These are phyloP conservation scores for Paraplagusia blochii DNA, from an alignment of 2,113 vertebrate genomes.

Conservation along the genomic window DNA sequence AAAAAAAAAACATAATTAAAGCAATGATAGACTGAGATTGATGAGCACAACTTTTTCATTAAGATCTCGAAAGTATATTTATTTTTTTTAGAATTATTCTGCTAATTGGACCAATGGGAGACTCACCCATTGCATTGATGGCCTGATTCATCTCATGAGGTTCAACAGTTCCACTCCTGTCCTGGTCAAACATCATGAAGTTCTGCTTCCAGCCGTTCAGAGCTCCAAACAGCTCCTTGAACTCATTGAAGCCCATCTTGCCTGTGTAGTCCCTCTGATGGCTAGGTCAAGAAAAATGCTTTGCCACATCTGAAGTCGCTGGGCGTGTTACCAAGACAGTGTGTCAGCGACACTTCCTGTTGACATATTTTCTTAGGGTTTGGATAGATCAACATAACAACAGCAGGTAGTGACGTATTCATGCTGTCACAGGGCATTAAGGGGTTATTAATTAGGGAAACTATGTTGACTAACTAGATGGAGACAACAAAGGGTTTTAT, in stretches of 20 bases:
- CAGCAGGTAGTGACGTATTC: not conserved
- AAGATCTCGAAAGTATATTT: no score
- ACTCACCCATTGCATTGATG: slow-evolving; percentile 83
- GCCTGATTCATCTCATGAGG: slow-evolving; percentile 83
- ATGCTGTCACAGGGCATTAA: not conserved
- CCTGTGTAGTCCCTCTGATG: slow-evolving; percentile 82
- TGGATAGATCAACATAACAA: not conserved
- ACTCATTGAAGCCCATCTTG: slow-evolving; percentile 91
- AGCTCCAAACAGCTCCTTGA: slow-evolving; percentile 85
- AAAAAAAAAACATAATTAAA: no score
- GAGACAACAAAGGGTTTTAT: no score
- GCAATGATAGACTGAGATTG: no score
- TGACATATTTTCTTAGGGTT: not conserved
- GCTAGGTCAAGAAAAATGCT: slow-evolving; percentile 64
- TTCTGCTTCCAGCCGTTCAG: slow-evolving; percentile 91
- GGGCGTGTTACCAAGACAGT: not conserved
- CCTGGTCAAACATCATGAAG: slow-evolving; percentile 85
- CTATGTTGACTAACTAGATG: no score
- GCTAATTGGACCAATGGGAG: not conserved
- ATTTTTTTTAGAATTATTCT: no score
- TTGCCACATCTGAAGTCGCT: no score
- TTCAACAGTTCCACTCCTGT: slow-evolving; percentile 84
- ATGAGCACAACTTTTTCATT: no score
- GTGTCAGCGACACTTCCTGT: not conserved
- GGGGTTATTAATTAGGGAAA: no score